A percentile compares a stretch with the other conserved stretches of the same genome.
Evolutionary conservation across 2,113 vertebrate genomes (phyloP).

Genomic region (Heptranchias perlo): DNA sequence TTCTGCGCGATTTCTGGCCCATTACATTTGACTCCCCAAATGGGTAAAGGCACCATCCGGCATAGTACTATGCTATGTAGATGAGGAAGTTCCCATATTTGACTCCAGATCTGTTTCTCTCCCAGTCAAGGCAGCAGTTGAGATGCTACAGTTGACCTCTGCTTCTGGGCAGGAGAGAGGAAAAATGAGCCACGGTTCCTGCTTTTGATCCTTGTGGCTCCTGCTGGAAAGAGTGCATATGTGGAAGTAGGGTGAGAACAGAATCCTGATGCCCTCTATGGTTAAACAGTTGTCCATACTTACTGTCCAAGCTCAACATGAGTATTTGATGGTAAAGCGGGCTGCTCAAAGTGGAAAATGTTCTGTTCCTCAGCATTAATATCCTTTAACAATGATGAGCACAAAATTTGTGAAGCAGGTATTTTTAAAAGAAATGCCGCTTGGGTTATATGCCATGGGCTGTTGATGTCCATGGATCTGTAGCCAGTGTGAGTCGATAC

Average conservation of each 20-base stretch:
- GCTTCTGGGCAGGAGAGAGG: neutral
- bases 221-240: neutral
- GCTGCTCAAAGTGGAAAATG: too few relatives aligned
- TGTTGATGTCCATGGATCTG: neutral
- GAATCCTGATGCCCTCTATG: neutral
- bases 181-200: neutral
- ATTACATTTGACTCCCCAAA: neutral
- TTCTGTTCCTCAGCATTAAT: neutral
- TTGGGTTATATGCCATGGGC: too few relatives aligned
- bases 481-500: neutral
- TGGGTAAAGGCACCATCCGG: neutral
- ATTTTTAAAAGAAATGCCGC: neutral
- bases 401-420: neutral
- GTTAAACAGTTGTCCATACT: neutral
- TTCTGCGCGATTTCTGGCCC: too few relatives aligned
- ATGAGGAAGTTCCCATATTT: neutral
- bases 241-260: neutral
- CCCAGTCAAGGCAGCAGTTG: neutral
- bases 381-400: neutral
- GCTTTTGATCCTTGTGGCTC: neutral
- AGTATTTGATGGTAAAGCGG: neutral
- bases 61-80: neutral
- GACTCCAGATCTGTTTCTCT: neutral
- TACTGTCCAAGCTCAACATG: neutral
- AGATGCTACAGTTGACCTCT: neutral